phyloP scores from a whole-genome alignment of 2,113 vertebrate genomes.

The Calcarius ornatus region DNA sequence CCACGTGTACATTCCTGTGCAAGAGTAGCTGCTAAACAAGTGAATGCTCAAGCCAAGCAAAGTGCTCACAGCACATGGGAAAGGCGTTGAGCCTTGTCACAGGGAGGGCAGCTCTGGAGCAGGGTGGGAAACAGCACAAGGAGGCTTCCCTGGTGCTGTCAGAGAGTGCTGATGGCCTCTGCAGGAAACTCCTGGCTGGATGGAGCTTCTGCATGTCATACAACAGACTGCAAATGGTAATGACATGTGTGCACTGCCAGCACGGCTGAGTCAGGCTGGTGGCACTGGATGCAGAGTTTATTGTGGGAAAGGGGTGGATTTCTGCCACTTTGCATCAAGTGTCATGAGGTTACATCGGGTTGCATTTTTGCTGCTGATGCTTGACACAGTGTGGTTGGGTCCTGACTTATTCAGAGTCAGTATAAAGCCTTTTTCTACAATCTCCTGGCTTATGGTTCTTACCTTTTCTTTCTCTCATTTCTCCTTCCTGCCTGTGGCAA shows the following conservation, averaged over 20 bases:
- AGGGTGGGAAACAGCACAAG: not conserved
- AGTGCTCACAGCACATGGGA: not conserved
- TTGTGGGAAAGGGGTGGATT: not conserved
- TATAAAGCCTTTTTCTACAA: not conserved
- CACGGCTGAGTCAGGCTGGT: not conserved
- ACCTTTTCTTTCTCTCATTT: not conserved
- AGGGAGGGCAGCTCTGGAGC: not conserved
- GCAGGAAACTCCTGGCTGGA: not conserved
- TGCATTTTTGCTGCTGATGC: not conserved
- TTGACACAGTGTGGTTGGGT: not conserved
- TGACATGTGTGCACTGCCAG: not conserved
- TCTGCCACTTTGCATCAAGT: constrained; percentile 5
- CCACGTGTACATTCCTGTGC: not conserved
- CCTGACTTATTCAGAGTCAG: not conserved
- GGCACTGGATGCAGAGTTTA: not conserved
- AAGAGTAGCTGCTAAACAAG: not conserved
- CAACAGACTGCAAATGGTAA: not conserved
- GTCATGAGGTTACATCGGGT: not conserved
- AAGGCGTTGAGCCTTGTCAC: not conserved
- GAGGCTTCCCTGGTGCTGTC: not conserved
- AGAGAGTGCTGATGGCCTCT: not conserved
- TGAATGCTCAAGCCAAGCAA: not conserved
- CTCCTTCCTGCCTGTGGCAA: not conserved
- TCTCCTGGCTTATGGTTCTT: not conserved
- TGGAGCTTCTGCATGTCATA: not conserved